Evolutionary conservation across 2,797 vertebrate genomes (phyloP).

Genomic region (Chelidonichthys spinosus): DNA sequence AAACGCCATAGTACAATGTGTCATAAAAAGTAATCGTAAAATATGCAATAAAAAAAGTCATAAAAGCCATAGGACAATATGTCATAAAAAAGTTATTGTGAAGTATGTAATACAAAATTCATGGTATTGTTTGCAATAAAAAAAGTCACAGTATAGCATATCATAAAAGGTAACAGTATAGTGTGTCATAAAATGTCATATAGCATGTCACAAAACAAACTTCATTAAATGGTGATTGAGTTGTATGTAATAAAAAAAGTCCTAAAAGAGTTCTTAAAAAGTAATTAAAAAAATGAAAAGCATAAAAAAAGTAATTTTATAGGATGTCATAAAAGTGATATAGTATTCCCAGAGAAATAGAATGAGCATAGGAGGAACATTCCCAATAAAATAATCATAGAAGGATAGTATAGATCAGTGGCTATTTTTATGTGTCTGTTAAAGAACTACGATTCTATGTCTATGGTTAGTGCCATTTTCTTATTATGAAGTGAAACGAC

Average conservation of each 20-base stretch:
- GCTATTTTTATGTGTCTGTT: background rate
- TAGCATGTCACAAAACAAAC: background rate
- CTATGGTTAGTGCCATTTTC: background rate
- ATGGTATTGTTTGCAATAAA: background rate
- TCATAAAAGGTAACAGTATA: background rate
- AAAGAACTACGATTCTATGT: background rate
- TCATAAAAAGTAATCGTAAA: no score
- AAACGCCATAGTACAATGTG: no score
- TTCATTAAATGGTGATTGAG: background rate
- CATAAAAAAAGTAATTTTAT: background rate
- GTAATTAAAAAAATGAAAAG: background rate
- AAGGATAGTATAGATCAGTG: background rate
- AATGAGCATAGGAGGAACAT: background rate
- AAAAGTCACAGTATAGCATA: no score
- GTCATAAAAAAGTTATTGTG: background rate
- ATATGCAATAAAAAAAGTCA: no score
- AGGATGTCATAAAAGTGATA: background rate
- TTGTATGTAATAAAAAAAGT: background rate
- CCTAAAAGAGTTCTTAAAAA: no score
- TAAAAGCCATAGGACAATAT: no score
- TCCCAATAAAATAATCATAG: background rate
- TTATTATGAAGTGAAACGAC: background rate
- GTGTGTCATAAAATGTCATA: background rate
- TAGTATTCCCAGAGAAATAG: background rate
- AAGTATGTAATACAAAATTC: no score